Percentiles rank a stretch among this genome's conserved stretches.
phyloP scores from a whole-genome alignment of 2,113 vertebrate species.

The Pandion haliaetus region DNA sequence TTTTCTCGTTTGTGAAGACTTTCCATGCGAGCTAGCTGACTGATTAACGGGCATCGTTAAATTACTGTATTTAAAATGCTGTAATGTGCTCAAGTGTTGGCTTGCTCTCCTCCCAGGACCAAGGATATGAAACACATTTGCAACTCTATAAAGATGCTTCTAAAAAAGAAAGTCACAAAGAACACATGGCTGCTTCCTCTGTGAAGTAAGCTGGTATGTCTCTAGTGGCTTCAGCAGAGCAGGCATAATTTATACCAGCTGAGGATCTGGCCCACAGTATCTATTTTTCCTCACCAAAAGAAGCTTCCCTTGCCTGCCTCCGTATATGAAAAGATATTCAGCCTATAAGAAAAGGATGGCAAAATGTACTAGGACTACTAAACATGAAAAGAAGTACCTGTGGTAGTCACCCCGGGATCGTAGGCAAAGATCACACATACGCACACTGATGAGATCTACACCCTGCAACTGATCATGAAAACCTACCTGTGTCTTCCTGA shows the following conservation, averaged over 20 bases:
- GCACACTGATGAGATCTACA: neutral
- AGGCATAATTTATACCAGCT: neutral
- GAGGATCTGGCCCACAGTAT: neutral
- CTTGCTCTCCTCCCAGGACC: slow-evolving; percentile 5
- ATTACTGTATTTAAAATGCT: slow-evolving; percentile 26
- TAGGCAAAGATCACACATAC: neutral
- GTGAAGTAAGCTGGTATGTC: neutral
- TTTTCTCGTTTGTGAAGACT: slow-evolving; percentile 42
- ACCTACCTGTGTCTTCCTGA: neutral
- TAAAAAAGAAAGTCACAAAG: slow-evolving; percentile 6
- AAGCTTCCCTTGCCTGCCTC: neutral
- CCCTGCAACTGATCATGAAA: neutral
- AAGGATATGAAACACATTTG: slow-evolving; percentile 58
- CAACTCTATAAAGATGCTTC: slow-evolving; percentile 21
- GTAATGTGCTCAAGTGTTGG: neutral
- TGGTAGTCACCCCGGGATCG: neutral
- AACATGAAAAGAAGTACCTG: neutral
- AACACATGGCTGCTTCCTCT: neutral
- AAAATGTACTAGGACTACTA: slow-evolving; percentile 15
- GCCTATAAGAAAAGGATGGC: neutral
- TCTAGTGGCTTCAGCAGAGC: neutral
- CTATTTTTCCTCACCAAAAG: slow-evolving; percentile 15
- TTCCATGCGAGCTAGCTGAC: neutral
- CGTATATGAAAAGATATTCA: neutral
- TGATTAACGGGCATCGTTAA: slow-evolving; percentile 6